A percentile compares a stretch with the other conserved stretches of the same genome.
These are phyloP conservation scores for Tenualosa thibaudeaui DNA, from an alignment of 2,797 vertebrate species.

Conservation along the genomic window DNA sequence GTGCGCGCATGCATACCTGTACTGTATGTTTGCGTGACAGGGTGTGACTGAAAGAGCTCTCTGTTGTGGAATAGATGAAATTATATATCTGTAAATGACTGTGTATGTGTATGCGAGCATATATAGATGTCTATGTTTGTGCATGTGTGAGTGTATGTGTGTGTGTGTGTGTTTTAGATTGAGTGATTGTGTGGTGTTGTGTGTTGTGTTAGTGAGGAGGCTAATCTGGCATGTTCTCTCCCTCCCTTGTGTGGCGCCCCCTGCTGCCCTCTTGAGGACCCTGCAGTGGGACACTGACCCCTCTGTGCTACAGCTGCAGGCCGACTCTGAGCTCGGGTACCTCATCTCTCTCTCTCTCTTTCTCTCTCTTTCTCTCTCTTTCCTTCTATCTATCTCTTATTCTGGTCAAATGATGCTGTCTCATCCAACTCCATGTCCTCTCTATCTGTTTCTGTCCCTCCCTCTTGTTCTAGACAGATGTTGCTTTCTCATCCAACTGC, in stretches of 20 bases:
- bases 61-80: too few species aligned
- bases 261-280: conserved; percentile 84
- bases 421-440: neutral
- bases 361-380: conserved; percentile 31
- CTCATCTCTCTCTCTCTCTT: conserved; percentile 69
- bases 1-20: too few species aligned
- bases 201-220: conserved; percentile 32
- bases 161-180: neutral
- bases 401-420: neutral
- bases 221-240: conserved; percentile 79
- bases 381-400: neutral
- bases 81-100: too few species aligned
- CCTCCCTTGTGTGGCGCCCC: conserved; percentile 74
- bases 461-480: too few species aligned
- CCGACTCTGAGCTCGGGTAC: conserved; percentile 97
- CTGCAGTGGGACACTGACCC: conserved; percentile 99
- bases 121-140: neutral
- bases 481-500: too few species aligned
- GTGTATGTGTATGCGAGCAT: neutral
- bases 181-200: neutral
- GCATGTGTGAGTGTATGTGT: neutral
- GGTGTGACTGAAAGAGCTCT: conserved; percentile 13
- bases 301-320: conserved; percentile 97
- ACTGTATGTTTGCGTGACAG: neutral
- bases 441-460: neutral